Base-by-base conservation (phyloP, 1,140 invertebrate genomes). In the Zaprionus africanus region DNA sequence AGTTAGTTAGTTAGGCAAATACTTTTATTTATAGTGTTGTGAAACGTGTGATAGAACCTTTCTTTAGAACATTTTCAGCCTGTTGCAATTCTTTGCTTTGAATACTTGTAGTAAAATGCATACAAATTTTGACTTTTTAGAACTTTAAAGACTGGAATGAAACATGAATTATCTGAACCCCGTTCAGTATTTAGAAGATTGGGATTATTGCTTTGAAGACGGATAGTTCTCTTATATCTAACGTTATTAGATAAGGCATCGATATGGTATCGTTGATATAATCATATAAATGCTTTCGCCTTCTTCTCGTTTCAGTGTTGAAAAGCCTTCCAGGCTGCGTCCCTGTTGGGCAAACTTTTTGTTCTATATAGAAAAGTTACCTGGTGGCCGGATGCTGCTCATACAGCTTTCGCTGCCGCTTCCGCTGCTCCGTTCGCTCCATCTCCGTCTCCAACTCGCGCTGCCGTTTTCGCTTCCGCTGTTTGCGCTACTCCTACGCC, bases 301-400 rank as follows among this genome's bases (percentile, higher is more conserved):
- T 17, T 43, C 41, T 43, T 7, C n/a, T n/a, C n/a, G n/a, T n/a
- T n/a, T n/a, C n/a, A n/a, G n/a, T n/a, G n/a, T n/a, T n/a, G n/a
- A n/a, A n/a, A n/a, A n/a, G 5, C 9, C 9, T 17, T 7, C 19
- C 19, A 0, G 46, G 11, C 46, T 51, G 13, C 46, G 19, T 19
- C 19, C 46, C 46, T 51, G 51, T 15, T n/a, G 1, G 26, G 5
- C 11, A 56, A 56, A n/a, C 54, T 22, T 67, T 76, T 70, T 76
- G 60, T 72, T 76, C 56, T 66, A 56, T 69, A 19, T 46, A 31
- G 49, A 28, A 19, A 58, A 58, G 79, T 84, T 74, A 88, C 84
- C 84, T 81, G 84, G 81, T 71, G 81, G 53, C 62, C 67, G 54
- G 64, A 53, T 67, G 60, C 70, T 59, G 49, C 36, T 36, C 6